Evolutionary conservation across 2,888 invertebrate species (phyloP), one percentile per base, ranked within the genome.

Genomic region (Dasysyrphus albostriatus): DNA sequence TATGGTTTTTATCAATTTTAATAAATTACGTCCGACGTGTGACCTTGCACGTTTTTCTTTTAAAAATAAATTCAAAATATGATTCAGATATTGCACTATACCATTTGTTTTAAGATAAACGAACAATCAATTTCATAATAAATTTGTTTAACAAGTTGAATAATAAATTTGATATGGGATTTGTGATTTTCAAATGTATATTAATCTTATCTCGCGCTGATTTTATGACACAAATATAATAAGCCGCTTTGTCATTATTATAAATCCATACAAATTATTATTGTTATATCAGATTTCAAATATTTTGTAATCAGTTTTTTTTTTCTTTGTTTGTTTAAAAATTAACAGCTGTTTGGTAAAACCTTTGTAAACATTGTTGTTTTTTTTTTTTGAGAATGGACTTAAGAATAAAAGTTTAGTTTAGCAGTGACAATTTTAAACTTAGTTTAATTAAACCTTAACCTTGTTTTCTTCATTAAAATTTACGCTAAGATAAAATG

Each of bases 51-150:
- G 32, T 32, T 32, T 32, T 6, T 32, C 6, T 32, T 3, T 2
- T 2, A 24, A 24, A 3, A 32, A 32, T 4, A 32, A 32, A 16
- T 24, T 19, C 14, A 19, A 61, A 61, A 14, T 39, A 59, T 39
- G 65, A 69, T 32, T 80, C 32, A 73, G 12, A 19, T 14, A 65
- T 65, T 58, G 24, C 49, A 56, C n/a, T 37, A 54, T 24, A 32
- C 19, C 8, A 29, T 37, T 37, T 69, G n/a, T 19, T 32, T 72
- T 14, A 32, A 7, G 42, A 59, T 32, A 42, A 63, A 6, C 9
- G 32, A 16, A 44, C 9, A 72, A 37, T 47, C 44, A 59, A 63
- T 56, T 61, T 61, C 42, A 24, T 24, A 42, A 59, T 37, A 32
- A 59, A 10, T 19, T 8, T 37, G 10, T 14, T 51, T 54, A 19